A percentile compares a stretch with the other conserved stretches of the same genome.
These are phyloP conservation scores for Sesia apiformis DNA, from an alignment of 2,888 invertebrate species.

Conservation along the genomic window DNA sequence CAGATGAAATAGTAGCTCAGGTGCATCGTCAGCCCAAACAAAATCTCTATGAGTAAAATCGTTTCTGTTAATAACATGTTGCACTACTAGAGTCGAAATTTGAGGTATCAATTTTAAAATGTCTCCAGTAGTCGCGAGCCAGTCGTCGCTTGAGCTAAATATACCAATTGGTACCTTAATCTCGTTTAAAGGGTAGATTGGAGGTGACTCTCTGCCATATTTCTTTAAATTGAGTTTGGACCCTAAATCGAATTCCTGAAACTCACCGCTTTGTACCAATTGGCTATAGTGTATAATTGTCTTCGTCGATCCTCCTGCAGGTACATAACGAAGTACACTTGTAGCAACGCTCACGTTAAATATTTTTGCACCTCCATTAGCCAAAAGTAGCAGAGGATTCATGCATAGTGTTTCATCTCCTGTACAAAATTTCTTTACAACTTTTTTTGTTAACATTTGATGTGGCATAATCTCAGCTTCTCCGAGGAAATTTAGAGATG, in stretches of 20 bases:
- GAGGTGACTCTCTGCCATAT: constrained; percentile 17
- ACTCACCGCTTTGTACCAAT: constrained; percentile 32
- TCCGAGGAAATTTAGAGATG: constrained; percentile 25
- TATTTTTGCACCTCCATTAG: constrained; percentile 24
- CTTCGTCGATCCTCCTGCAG: constrained; percentile 45
- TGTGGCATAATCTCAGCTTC: constrained; percentile 6
- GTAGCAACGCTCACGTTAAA: constrained; percentile 20
- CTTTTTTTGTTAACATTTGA: constrained; percentile 36
- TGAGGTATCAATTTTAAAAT: constrained; percentile 16
- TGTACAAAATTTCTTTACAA: constrained; percentile 32
- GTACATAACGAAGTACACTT: constrained; percentile 35
- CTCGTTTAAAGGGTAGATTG: constrained; percentile 19
- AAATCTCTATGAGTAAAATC: constrained; percentile 37
- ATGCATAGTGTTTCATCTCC: constrained; percentile 31
- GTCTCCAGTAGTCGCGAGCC: constrained; percentile 24
- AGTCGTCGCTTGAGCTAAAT: constrained; percentile 30
- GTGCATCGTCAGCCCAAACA: constrained; percentile 18
- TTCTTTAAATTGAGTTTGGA: constrained; percentile 12
- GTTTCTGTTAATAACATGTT: constrained; percentile 19
- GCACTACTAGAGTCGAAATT: constrained; percentile 17
- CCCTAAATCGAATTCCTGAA: constrained; percentile 30
- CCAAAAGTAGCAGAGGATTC: constrained; percentile 45
- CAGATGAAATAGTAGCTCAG: constrained; percentile 16
- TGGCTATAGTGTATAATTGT: constrained; percentile 50
- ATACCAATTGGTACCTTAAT: constrained; percentile 23